phyloP scores from a whole-genome alignment of 2,888 invertebrate genomes.

The Cryptus viduatorius region DNA sequence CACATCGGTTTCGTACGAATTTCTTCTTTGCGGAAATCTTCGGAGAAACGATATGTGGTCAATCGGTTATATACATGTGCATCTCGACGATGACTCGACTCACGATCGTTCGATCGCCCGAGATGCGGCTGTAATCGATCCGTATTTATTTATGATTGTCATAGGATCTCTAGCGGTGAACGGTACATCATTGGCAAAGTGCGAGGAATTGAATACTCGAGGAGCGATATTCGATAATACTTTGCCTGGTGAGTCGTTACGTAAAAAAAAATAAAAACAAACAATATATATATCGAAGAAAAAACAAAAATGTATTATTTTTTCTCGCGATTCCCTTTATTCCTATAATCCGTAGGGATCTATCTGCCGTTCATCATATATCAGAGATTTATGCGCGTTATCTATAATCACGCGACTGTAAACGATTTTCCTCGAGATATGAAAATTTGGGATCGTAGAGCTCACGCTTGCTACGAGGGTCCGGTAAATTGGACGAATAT shows the following conservation, averaged over 20 bases:
- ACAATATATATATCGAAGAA: neutral
- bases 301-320: neutral
- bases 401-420: slow-evolving; percentile 44
- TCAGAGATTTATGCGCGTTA: slow-evolving; percentile 44
- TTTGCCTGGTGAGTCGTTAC: slow-evolving; percentile 51
- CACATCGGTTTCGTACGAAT: slow-evolving; percentile 55
- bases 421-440: slow-evolving; percentile 47
- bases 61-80: slow-evolving; percentile 51
- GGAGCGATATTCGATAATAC: slow-evolving; percentile 64
- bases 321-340: neutral
- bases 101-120: neutral
- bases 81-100: neutral
- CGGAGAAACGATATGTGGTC: slow-evolving; percentile 60
- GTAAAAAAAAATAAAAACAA: neutral
- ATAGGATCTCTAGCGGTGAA: slow-evolving; percentile 59
- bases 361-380: slow-evolving; percentile 60
- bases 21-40: slow-evolving; percentile 61
- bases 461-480: slow-evolving; percentile 48
- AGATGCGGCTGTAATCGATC: slow-evolving; percentile 58
- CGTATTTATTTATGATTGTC: slow-evolving; percentile 61
- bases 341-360: slow-evolving; percentile 43
- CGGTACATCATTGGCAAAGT: slow-evolving; percentile 52
- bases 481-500: slow-evolving; percentile 48
- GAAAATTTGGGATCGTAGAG: slow-evolving; percentile 62
- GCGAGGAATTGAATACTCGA: slow-evolving; percentile 54